A percentile compares a stretch with the other conserved stretches of the same genome.
These are phyloP conservation scores for Venturia canescens DNA, from an alignment of 1,140 invertebrate genomes.

Conservation along the genomic window DNA sequence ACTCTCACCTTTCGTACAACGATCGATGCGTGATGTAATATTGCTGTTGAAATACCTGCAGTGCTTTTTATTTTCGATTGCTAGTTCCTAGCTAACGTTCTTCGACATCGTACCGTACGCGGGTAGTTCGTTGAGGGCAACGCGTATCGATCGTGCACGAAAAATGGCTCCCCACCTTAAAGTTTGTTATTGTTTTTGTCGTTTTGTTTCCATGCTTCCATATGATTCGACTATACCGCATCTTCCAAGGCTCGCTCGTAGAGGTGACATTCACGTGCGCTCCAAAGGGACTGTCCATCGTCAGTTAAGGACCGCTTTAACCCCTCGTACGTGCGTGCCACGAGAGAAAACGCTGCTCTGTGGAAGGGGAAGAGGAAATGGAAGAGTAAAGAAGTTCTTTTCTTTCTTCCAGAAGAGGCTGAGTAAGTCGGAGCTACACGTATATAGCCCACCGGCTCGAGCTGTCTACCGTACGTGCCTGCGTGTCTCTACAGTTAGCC, in stretches of 20 bases:
- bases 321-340: slow-evolving; percentile 42
- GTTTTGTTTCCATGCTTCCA: not conserved
- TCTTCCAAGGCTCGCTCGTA: not conserved
- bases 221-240: not conserved
- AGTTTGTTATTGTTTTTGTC: not conserved
- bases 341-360: not conserved
- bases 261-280: slow-evolving; percentile 1
- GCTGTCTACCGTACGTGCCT: slow-evolving; percentile 28
- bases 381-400: slow-evolving; percentile 17
- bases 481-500: not conserved
- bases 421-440: slow-evolving; percentile 4
- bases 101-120: not conserved
- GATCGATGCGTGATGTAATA: not conserved
- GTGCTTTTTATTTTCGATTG: slow-evolving; percentile 12
- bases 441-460: slow-evolving; percentile 7
- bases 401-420: not conserved
- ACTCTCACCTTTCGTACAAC: not conserved
- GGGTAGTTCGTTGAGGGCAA: not conserved
- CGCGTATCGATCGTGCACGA: not conserved
- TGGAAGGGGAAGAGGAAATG: slow-evolving; percentile 18
- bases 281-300: slow-evolving; percentile 44
- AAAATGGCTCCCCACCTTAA: not conserved
- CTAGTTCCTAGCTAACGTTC: not conserved
- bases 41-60: not conserved
- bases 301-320: slow-evolving; percentile 53